Evolutionary conservation across 1,140 invertebrate genomes (phyloP).

Genomic region (Eupristina koningsbergeri): DNA sequence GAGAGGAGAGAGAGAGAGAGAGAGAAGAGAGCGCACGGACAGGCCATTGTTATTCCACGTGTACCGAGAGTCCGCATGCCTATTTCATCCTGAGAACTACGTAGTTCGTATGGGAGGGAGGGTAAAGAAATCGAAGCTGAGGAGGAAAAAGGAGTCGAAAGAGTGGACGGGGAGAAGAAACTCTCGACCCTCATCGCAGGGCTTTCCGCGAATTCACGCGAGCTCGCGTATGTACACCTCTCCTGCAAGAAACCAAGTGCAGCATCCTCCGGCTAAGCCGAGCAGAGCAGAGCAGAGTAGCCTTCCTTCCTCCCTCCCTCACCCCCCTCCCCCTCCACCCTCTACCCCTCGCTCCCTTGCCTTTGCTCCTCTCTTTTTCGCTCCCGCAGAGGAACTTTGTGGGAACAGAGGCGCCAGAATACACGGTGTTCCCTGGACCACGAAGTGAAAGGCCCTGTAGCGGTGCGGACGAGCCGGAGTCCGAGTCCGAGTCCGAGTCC

Average conservation of each 20-base stretch:
- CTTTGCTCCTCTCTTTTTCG: not conserved
- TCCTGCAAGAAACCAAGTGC: conserved; percentile 63
- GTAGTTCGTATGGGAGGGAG: not conserved
- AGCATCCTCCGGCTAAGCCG: conserved; percentile 64
- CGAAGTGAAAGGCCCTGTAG: conserved; percentile 69
- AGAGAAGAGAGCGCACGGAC: too few species aligned
- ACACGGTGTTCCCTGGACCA: conserved; percentile 70
- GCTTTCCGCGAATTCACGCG: conserved; percentile 37
- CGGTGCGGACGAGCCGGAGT: conserved; percentile 5
- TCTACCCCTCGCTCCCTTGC: not conserved
- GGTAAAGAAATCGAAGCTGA: not conserved
- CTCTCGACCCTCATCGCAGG: conserved; percentile 3
- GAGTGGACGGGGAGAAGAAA: conserved; percentile 3
- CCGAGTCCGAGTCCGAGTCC: too few species aligned
- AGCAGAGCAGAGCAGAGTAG: too few species aligned
- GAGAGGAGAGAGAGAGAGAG: too few species aligned
- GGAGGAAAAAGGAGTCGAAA: not conserved
- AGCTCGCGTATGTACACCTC: not conserved
- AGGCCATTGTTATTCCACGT: not conserved
- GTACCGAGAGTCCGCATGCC: not conserved
- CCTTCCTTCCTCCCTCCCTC: not conserved
- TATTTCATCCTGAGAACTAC: not conserved
- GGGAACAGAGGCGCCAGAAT: conserved; percentile 65
- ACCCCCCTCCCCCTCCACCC: not conserved
- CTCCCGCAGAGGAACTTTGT: conserved; percentile 57